phyloP scores from a whole-genome alignment of 2,888 invertebrate genomes.

The Galerucella pusilla region DNA sequence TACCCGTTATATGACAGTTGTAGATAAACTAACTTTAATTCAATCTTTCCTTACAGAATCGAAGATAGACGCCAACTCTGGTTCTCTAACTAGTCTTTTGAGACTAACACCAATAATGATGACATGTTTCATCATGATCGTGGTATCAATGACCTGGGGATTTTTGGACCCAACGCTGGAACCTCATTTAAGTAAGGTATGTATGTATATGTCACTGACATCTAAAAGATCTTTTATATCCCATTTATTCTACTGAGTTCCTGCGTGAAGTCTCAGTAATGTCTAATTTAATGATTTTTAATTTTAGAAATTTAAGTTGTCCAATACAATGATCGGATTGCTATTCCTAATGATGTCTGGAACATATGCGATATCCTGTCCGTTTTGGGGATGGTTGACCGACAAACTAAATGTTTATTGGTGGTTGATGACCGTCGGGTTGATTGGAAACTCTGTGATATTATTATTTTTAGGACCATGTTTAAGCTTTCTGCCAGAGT shows the following conservation, averaged over 20 bases:
- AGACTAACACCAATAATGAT: constrained; percentile 77
- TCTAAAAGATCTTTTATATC: not conserved
- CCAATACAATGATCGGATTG: constrained; percentile 75
- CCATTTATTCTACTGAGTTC: not conserved
- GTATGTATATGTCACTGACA: not conserved
- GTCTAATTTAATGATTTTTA: constrained; percentile 4
- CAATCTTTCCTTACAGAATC: constrained; percentile 63
- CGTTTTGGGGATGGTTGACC: constrained; percentile 78
- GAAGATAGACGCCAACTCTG: constrained; percentile 63
- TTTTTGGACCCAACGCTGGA: constrained; percentile 83
- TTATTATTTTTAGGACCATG: constrained; percentile 75
- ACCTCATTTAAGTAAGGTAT: constrained; percentile 74
- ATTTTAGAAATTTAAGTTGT: constrained; percentile 66
- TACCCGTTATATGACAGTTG: no score
- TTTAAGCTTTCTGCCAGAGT: constrained; percentile 70
- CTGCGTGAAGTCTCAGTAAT: no score
- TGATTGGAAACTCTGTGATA: constrained; percentile 71
- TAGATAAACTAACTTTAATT: not conserved
- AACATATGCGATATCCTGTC: constrained; percentile 77
- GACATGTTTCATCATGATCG: constrained; percentile 74
- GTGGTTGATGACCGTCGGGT: constrained; percentile 78
- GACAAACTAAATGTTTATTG: constrained; percentile 74
- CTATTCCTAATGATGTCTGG: constrained; percentile 78
- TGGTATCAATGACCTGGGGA: constrained; percentile 79
- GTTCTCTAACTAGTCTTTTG: constrained; percentile 71